Percentiles rank a stretch among this genome's conserved stretches.
Conservation (phyloP, 2,113 vertebrate genomes). For the Phocoena phocoena region DNA sequence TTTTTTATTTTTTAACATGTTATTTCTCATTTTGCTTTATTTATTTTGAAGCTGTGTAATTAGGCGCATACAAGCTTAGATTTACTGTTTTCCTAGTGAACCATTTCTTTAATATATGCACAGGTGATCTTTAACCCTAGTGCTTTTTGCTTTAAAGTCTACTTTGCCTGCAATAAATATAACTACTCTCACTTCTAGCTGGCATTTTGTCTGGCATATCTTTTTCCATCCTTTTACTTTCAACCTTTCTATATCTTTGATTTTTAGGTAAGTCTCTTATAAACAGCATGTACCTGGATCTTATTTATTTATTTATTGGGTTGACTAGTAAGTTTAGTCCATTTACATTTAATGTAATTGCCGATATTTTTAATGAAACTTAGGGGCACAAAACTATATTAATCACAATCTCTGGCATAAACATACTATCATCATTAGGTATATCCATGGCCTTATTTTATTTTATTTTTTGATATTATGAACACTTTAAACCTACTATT, state of each 20-base stretch:
- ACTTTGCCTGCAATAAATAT: neutral
- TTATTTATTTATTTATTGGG: neutral
- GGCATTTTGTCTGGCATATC: neutral
- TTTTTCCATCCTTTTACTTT: slow-evolving; percentile 6
- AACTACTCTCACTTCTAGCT: neutral
- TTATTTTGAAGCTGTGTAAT: slow-evolving; percentile 20
- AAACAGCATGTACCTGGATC: neutral
- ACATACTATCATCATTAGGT: neutral
- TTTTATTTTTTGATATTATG: neutral
- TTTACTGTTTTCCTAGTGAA: neutral
- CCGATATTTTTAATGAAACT: neutral
- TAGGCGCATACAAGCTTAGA: neutral
- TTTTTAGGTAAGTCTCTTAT: neutral
- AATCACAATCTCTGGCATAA: slow-evolving; percentile 1
- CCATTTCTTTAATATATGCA: neutral
- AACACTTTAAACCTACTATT: neutral
- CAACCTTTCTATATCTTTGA: neutral
- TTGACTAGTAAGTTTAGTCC: neutral
- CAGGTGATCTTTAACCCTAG: neutral
- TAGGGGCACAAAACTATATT: neutral
- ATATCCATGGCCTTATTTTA: neutral
- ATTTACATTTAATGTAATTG: slow-evolving; percentile 49
- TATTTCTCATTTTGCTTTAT: slow-evolving; percentile 10
- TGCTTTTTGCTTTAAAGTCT: neutral
- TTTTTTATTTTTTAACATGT: neutral